Base-by-base conservation (phyloP, 2,797 vertebrate species). In the Ctenopoma kingsleyae region DNA sequence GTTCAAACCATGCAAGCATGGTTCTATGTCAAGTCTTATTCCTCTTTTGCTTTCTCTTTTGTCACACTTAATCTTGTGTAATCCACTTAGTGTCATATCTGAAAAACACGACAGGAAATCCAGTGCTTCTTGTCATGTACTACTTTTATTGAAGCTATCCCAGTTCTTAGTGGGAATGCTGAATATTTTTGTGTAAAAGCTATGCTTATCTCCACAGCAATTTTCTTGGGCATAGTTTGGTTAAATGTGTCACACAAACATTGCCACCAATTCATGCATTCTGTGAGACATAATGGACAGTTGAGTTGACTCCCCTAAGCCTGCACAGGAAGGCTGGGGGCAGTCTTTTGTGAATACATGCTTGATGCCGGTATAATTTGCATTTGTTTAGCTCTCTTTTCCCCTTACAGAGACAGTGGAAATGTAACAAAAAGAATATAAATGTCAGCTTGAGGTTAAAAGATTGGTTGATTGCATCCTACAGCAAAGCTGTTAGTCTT, bases 21-120 rank as follows among this genome's bases (percentile, higher is more conserved):
- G 66, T 71, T 77, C 77, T 67, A 81, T 83, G 87, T 86, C 87
- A 86, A 84, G 71, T 76, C 58, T 83, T 83, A 80, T 87, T 89
- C 74, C 74, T 85, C 81, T 81, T 80, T 83, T 82, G 86, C 74
- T 43, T 81, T 83, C 77, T 71, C 78, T 78, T 92, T 93, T 92
- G 87, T 91, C 88, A 74, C 67, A 82, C 81, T 87, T 94, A 93
- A 94, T 94, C 92, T 93, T 23, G 71, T 78, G 83, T 94, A 94
- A 94, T 94, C 93, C 93, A 94, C 91, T 95, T 93, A 92, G 85
- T 86, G 89, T 92, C 87, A 84, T 82, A 92, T 92, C 87, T 87
- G 70, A 78, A 83, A 84, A 92, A 90, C 82, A 92, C 84, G 85
- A 92, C 82, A 80, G 84, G 78, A 89, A 92, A 88, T 81, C 79